Base-by-base conservation (phyloP, 1,140 invertebrate genomes). In the Trichonephila inaurata region DNA sequence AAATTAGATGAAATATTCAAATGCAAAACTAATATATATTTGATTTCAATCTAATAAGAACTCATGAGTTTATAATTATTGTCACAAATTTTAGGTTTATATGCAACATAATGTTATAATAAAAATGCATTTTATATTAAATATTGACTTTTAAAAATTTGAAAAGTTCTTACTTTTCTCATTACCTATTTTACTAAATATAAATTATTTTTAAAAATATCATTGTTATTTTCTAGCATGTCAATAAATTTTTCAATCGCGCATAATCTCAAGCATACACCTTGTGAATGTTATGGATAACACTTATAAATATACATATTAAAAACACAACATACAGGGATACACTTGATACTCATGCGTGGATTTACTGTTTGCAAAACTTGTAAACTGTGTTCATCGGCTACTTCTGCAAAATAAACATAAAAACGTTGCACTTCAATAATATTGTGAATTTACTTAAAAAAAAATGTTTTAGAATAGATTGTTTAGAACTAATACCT, bases 181-280 rank as follows among this genome's bases (percentile, higher is more conserved):
- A 19, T 64, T 18, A 60, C 33, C 40, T 60, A 69, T 66, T n/a
- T 44, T 33, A 88, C 58, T 88, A 21, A 18, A 19, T 40, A 60
- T 69, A 64, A 60, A 40, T 69, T 44, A 62, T 64, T 19, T 64
- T 62, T 40, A 60, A 64, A 64, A 69, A 88, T 62, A 69, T 62
- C 40, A 10, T 88, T 33, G 21, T 89, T 89, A 64, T 44, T 19
- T 33, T 40, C 24, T 89, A 33, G n/a, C 19, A 40, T 69, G 33
- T 64, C 19, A 89, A 89, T 5, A 89, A 89, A 44, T 69, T 33
- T 62, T n/a, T 19, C 33, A 18, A n/a, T 60, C 82, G 44, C 58
- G 82, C 82, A 85, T 62, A 87, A 64, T 87, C 85, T 87, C 85
- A 87, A 62, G 85, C 85, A 87, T 87, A 87, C 85, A 87, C 24